phyloP scores from a whole-genome alignment of 37 sponge, comb jelly and placozoan species.

The Haliclona indistincta region DNA sequence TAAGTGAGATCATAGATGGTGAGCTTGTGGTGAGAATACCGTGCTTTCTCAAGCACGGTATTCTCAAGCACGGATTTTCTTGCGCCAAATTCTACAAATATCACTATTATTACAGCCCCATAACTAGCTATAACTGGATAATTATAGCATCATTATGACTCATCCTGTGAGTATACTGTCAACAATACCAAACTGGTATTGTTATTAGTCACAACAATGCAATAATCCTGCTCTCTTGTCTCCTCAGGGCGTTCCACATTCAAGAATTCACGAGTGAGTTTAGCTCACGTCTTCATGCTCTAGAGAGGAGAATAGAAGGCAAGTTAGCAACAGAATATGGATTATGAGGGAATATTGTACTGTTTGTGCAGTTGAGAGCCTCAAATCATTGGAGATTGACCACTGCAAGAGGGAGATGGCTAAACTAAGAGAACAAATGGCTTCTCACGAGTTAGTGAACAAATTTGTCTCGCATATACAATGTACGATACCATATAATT shows the following conservation, averaged over 20 bases:
- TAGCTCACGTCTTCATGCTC: slow-evolving; percentile 1
- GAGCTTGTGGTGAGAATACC: background rate
- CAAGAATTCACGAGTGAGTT: slow-evolving; percentile 31
- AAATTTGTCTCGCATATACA: no score
- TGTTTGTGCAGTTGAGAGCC: slow-evolving; percentile 38
- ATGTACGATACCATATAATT: no score
- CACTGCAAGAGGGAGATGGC: slow-evolving; percentile 51
- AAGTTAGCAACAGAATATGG: background rate
- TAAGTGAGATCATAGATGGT: background rate
- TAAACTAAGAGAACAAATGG: slow-evolving; percentile 23
- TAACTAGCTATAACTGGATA: no score
- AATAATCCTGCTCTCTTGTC: background rate
- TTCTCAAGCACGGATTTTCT: no score
- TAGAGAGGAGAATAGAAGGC: slow-evolving; percentile 51
- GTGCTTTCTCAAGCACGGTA: no score
- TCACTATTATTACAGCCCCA: no score
- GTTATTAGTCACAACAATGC: background rate
- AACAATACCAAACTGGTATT: background rate
- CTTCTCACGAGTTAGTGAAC: slow-evolving; percentile 24
- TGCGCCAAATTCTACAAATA: no score
- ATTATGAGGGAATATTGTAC: background rate
- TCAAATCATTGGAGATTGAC: slow-evolving; percentile 54
- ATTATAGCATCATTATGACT: no score
- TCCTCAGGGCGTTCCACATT: slow-evolving; percentile 49
- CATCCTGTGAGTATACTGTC: no score